These are phyloP conservation scores for Ochotona princeps DNA, from an alignment of 2,113 vertebrate species.

Conservation along the genomic window DNA sequence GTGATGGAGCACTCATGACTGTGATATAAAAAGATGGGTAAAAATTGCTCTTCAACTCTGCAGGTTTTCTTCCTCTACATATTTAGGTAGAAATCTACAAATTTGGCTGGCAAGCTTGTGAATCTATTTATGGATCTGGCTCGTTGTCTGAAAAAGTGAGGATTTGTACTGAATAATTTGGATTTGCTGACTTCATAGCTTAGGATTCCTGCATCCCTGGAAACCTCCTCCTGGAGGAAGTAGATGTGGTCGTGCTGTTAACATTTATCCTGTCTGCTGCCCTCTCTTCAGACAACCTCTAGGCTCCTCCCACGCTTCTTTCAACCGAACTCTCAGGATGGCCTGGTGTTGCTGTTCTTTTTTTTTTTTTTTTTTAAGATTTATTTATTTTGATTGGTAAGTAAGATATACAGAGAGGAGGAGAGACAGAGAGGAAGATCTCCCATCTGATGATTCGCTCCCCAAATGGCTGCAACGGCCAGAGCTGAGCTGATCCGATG, in stretches of 20 bases:
- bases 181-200: slow-evolving; percentile 36
- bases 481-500: too few relatives aligned
- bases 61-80: not conserved
- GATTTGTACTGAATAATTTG: slow-evolving; percentile 35
- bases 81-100: not conserved
- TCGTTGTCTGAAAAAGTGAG: slow-evolving; percentile 1
- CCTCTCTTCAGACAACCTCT: not conserved
- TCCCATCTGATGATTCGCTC: too few relatives aligned
- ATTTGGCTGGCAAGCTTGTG: not conserved
- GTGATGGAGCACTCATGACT: slow-evolving; percentile 64
- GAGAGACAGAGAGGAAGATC: too few relatives aligned
- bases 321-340: not conserved
- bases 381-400: too few relatives aligned
- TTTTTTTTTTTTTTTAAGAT: too few relatives aligned
- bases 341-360: not conserved
- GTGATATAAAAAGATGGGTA: slow-evolving; percentile 57
- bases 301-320: not conserved
- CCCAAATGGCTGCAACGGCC: too few relatives aligned
- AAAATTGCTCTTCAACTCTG: slow-evolving; percentile 69
- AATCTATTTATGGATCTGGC: not conserved
- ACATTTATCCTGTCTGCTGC: not conserved
- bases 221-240: not conserved
- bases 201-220: not conserved
- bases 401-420: too few relatives aligned
- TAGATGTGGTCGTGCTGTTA: not conserved